Evolutionary conservation across 64 coral and sea anemone genomes (phyloP).

Genomic region (Dendronephthya gigantea): DNA sequence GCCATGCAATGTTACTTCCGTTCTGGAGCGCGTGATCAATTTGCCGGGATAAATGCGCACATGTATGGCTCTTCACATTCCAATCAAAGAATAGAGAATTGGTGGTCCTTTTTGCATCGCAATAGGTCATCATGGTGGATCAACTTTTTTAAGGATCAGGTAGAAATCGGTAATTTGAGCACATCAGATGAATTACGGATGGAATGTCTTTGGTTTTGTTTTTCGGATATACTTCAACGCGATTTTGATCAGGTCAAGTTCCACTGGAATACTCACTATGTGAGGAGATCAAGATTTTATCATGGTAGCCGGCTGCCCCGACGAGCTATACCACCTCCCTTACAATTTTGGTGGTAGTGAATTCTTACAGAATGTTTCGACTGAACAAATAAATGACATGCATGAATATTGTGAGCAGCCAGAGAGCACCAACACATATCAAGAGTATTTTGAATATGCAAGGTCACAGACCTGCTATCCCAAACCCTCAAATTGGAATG

Average conservation of each 20-base stretch:
- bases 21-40: background rate
- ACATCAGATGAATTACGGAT: background rate
- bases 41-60: background rate
- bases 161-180: background rate
- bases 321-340: background rate
- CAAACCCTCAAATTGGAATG: background rate
- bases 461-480: background rate
- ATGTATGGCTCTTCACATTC: background rate
- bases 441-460: background rate
- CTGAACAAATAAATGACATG: background rate
- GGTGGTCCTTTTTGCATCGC: background rate
- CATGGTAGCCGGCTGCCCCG: background rate
- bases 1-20: slow-evolving; percentile 5
- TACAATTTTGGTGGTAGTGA: background rate
- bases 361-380: background rate
- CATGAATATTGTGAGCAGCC: background rate
- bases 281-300: background rate
- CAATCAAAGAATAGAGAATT: background rate
- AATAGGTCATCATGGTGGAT: slow-evolving; percentile 5
- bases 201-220: no score
- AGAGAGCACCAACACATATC: background rate
- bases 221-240: background rate
- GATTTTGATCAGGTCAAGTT: background rate
- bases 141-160: background rate
- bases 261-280: background rate